Base-by-base conservation (phyloP, 1,140 invertebrate genomes). In the Leptinotarsa undecemlineata region DNA sequence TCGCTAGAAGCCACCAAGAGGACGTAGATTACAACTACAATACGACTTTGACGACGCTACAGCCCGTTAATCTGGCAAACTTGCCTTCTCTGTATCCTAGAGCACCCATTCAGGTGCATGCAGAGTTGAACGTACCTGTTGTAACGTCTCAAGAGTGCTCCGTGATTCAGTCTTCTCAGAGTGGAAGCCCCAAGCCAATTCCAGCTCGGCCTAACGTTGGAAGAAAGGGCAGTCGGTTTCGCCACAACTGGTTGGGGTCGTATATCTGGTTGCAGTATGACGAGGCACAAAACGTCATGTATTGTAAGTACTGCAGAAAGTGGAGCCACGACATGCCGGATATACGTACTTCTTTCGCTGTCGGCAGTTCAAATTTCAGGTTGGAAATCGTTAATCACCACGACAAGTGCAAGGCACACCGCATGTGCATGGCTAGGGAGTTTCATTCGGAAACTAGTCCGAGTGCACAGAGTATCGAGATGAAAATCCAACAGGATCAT, bases 361-460 rank as follows among this genome's bases (percentile, higher is more conserved):
- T 91, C 77, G 91, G 91, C n/a, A 93, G 91, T 79, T 88, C 89
- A 42, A 93, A 92, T 82, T 93, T 93, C 85, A 87, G 91, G 71
- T 85, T 92, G 48, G 91, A 93, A 85, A 93, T 93, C 78, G 89
- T 93, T 21, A 92, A 93, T 82, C 91, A 93, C 84, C 91, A 92
- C 81, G 90, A 92, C 83, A 92, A 91, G 81, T 92, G 91, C 81
- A 93, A 93, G 83, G 91, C 91, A n/a, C 91, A 92, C 81, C 88
- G 89, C 76, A 81, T 92, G 70, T 93, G 91, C 78, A 84, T 88
- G 51, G 83, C 86, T 75, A 87, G 88, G 84, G 86, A 89, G 78
- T 81, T 82, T 68, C 26, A 64, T 14, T n/a, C 63, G 63, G 63
- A 64, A 0, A 20, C 63, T 8, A 21, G 63, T 64, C 17, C 63